These are phyloP conservation scores for Thripadectes ignobilis DNA, from an alignment of 2,797 vertebrate genomes.

Conservation along the genomic window DNA sequence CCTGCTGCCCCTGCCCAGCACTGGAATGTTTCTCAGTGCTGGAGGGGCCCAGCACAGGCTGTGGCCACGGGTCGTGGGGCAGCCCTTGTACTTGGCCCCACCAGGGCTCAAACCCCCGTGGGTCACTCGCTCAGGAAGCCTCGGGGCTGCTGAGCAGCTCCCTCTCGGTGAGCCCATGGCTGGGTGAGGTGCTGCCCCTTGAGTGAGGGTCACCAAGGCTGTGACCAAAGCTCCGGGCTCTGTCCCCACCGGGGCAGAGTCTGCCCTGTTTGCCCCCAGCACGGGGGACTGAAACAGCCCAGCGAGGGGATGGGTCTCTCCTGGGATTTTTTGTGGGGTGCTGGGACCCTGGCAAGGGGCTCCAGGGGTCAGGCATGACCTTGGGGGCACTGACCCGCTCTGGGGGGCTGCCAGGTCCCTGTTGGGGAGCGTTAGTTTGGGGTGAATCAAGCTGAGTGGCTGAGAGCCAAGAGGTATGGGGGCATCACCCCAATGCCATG, in stretches of 20 bases:
- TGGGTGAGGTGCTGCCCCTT: neutral
- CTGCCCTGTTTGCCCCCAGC: neutral
- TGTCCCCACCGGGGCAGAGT: neutral
- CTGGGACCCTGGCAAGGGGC: neutral
- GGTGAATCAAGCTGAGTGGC: neutral
- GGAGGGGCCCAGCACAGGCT: neutral
- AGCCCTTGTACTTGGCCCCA: neutral
- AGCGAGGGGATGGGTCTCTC: neutral
- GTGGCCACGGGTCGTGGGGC: rapidly evolving
- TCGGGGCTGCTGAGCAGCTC: neutral
- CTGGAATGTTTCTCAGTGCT: neutral
- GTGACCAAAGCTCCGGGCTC: neutral
- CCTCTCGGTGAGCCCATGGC: rapidly evolving
- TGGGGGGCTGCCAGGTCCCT: neutral
- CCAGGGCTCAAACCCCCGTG: rapidly evolving
- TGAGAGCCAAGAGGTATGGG: rapidly evolving
- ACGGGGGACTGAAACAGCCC: neutral
- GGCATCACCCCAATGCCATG: rapidly evolving
- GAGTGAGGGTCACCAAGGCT: rapidly evolving
- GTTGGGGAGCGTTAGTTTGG: rapidly evolving
- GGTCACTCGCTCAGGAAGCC: rapidly evolving
- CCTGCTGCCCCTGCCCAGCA: neutral
- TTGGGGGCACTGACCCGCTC: neutral
- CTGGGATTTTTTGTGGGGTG: neutral
- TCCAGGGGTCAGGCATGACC: neutral